A percentile compares a stretch with the other conserved stretches of the same genome.
Evolutionary conservation across 1,140 invertebrate genomes (phyloP).

Genomic region (Bombus pyrosoma): DNA sequence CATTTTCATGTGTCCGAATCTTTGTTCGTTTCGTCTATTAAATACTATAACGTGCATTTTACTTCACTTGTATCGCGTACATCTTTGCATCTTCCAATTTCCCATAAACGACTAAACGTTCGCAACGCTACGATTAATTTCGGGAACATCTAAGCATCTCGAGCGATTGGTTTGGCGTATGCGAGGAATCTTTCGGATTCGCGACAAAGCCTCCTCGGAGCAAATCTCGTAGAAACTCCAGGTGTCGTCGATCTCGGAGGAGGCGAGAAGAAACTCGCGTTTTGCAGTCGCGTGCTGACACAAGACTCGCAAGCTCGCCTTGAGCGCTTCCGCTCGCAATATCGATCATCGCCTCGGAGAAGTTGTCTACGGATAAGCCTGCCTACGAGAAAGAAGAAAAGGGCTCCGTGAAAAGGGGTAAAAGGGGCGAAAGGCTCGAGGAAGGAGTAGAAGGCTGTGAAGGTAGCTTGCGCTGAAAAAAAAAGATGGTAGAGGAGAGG

Average conservation of each 20-base stretch:
- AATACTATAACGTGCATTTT: too few relatives aligned
- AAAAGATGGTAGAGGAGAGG: neutral
- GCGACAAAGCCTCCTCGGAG: neutral
- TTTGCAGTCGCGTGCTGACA: constrained; percentile 17
- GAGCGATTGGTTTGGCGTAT: neutral
- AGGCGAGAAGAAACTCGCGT: neutral
- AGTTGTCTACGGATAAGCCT: constrained; percentile 49
- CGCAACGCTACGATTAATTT: too few relatives aligned
- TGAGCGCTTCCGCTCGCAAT: constrained; percentile 18
- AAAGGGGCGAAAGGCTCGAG: neutral
- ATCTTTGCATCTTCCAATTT: neutral
- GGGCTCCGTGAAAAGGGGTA: neutral
- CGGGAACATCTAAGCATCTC: neutral
- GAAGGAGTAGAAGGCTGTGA: neutral
- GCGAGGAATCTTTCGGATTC: neutral
- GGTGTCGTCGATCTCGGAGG: constrained; percentile 12
- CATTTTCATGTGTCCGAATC: too few relatives aligned
- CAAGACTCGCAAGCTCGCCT: constrained; percentile 10
- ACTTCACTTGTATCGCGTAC: too few relatives aligned
- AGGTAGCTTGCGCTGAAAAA: neutral
- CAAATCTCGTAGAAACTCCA: too few relatives aligned
- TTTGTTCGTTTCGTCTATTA: too few relatives aligned
- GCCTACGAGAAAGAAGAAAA: constrained; percentile 28
- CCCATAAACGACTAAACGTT: too few relatives aligned
- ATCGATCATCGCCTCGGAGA: constrained; percentile 49